phyloP scores from a whole-genome alignment of 2,797 vertebrate species.

The Lutjanus campechanus region DNA sequence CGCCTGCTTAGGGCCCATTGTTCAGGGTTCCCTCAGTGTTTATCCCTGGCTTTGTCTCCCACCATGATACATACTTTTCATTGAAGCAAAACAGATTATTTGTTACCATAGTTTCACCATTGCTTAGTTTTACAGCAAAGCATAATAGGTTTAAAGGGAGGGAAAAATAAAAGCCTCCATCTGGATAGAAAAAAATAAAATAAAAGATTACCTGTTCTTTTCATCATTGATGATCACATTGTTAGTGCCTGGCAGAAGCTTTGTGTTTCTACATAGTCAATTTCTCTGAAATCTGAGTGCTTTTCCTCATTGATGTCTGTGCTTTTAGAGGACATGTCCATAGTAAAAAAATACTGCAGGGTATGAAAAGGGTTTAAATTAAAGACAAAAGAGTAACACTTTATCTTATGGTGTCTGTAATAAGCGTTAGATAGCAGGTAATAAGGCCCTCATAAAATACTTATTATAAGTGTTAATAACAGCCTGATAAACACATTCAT shows the following conservation, averaged over 20 bases:
- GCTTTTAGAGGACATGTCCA: neutral
- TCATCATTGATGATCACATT: slow-evolving; percentile 74
- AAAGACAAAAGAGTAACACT: neutral
- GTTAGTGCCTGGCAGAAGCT: slow-evolving; percentile 42
- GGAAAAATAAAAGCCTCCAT: slow-evolving; percentile 47
- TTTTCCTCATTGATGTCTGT: neutral
- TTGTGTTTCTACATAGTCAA: slow-evolving; percentile 44
- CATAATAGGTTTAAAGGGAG: slow-evolving; percentile 76
- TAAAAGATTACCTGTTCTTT: slow-evolving; percentile 80
- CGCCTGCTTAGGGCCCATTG: slow-evolving; percentile 73
- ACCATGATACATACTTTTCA: slow-evolving; percentile 89
- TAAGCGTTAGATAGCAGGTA: too few relatives aligned
- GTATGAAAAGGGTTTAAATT: slow-evolving; percentile 17
- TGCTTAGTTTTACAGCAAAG: slow-evolving; percentile 82
- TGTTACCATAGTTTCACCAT: slow-evolving; percentile 90
- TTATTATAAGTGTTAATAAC: too few relatives aligned
- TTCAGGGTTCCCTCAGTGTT: slow-evolving; percentile 81
- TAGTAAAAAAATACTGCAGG: neutral
- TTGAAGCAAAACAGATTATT: slow-evolving; percentile 89
- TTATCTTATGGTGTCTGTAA: too few relatives aligned
- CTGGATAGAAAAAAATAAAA: slow-evolving; percentile 48
- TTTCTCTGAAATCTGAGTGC: slow-evolving; percentile 22
- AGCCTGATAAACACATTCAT: too few relatives aligned
- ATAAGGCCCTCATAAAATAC: too few relatives aligned
- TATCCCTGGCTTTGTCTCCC: slow-evolving; percentile 86